Evolutionary conservation across 2,113 vertebrate species (phyloP), one percentile per base, ranked within the genome.

Genomic region (Cairina moschata): DNA sequence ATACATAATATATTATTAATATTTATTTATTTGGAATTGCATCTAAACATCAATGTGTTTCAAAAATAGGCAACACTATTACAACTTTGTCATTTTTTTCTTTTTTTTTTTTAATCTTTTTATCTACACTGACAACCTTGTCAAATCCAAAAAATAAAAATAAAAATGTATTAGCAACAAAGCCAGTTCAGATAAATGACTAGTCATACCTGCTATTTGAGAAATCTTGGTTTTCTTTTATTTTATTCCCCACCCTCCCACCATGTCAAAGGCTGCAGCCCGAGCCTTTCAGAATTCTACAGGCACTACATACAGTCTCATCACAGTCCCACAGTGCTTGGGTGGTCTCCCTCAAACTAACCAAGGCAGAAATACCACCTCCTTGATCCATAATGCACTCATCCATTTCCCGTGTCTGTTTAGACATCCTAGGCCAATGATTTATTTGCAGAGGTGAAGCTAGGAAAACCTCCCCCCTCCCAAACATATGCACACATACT

Each of bases 351-450:
- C 32, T 84, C 90, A 80, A 87, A 55, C 67, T 84, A 96, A 78
- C 81, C 66, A 82, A 65, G 62, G 26, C 60, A 87, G 67, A 55
- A 76, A 87, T 79, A 66, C 90, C 54, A 63, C 76, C 72, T 91
- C 88, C 90, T 93, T 95, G 81, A 97, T 96, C 86, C 8, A 2
- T 86, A 95, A 96, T 83, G 76, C 0, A 0, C 83, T 91, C 94
- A 96, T 96, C 94, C 58, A 96, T 96, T 97, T 91, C 86, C 82
- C 87, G 85, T 93, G 93, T 93, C 93, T 86, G 48, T 55, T 84
- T 72, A 92, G 71, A 95, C 88, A 75, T 91, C 74, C 76, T 72
- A 88, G 55, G 8, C 55, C 68, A 93, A 72, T 91, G 88, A 96
- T 97, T 96, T 95, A 96, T 97, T 93, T 3, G 31, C 84, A 80